Evolutionary conservation across 2,797 vertebrate genomes (phyloP).

Genomic region (Crypturellus tataupa): DNA sequence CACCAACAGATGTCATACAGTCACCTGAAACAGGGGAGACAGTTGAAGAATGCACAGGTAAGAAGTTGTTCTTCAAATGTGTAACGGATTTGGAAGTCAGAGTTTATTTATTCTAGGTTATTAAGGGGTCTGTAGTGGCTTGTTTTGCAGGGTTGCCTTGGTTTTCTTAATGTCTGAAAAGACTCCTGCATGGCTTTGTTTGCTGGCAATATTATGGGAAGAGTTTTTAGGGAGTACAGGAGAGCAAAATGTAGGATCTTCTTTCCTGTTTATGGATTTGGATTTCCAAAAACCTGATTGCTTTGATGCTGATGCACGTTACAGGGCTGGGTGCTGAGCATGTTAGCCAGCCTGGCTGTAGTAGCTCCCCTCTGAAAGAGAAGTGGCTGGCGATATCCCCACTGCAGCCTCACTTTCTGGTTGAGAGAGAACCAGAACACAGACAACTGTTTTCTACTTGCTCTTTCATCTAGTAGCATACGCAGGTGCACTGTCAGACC

Average conservation of each 20-base stretch:
- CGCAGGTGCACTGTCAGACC: background rate
- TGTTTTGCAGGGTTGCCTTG: background rate
- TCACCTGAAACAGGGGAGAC: slow-evolving; percentile 81
- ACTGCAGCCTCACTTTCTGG: background rate
- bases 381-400: background rate
- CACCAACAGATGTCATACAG: slow-evolving; percentile 77
- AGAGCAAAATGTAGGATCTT: background rate
- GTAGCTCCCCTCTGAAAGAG: background rate
- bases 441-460: background rate
- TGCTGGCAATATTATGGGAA: background rate
- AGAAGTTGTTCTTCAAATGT: background rate
- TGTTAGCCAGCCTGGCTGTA: background rate
- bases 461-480: background rate
- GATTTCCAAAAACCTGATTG: background rate
- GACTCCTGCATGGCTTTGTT: background rate
- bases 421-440: background rate
- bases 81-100: background rate
- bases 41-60: slow-evolving; percentile 86
- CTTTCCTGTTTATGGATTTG: background rate
- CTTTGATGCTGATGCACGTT: background rate
- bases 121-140: background rate
- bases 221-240: background rate
- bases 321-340: background rate
- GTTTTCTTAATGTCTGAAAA: background rate
- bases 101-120: background rate